Evolutionary conservation across 2,888 invertebrate species (phyloP).

Genomic region (Drosophila antonietae): DNA sequence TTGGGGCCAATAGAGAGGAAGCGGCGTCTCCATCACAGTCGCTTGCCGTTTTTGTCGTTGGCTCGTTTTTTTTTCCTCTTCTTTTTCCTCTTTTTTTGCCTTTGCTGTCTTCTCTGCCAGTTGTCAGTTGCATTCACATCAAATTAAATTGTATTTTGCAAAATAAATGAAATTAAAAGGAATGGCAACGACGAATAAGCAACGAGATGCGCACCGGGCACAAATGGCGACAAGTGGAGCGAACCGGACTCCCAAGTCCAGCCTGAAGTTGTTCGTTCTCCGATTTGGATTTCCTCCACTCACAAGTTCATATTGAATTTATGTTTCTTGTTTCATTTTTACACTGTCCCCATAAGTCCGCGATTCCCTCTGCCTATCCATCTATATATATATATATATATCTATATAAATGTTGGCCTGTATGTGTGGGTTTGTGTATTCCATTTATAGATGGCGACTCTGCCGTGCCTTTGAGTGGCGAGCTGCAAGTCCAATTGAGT

Average conservation of each 20-base stretch:
- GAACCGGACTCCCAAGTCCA: constrained; percentile 35
- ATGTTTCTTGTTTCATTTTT: constrained; percentile 67
- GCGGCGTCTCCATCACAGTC: constrained; percentile 21
- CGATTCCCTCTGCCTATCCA: constrained; percentile 31
- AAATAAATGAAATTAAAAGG: constrained; percentile 79
- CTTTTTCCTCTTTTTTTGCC: neutral
- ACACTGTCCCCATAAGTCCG: constrained; percentile 35
- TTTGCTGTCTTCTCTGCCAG: constrained; percentile 54
- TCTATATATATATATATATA: neutral
- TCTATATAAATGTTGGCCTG: neutral
- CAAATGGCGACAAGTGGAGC: constrained; percentile 63
- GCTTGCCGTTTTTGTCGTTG: constrained; percentile 59
- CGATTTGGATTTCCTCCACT: constrained; percentile 54
- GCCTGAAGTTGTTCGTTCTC: constrained; percentile 24
- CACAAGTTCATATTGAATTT: constrained; percentile 72
- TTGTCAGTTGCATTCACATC: constrained; percentile 80
- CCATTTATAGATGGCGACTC: constrained; percentile 59
- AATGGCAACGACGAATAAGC: constrained; percentile 70
- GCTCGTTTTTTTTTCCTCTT: neutral
- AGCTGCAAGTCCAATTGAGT: constrained; percentile 52
- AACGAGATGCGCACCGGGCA: constrained; percentile 30
- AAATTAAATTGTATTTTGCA: constrained; percentile 81
- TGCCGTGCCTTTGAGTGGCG: constrained; percentile 29
- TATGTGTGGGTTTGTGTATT: constrained; percentile 19
- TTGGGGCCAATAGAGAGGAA: constrained; percentile 35